Conservation (phyloP, 1,140 invertebrate species). For the Laupala kohalensis region DNA sequence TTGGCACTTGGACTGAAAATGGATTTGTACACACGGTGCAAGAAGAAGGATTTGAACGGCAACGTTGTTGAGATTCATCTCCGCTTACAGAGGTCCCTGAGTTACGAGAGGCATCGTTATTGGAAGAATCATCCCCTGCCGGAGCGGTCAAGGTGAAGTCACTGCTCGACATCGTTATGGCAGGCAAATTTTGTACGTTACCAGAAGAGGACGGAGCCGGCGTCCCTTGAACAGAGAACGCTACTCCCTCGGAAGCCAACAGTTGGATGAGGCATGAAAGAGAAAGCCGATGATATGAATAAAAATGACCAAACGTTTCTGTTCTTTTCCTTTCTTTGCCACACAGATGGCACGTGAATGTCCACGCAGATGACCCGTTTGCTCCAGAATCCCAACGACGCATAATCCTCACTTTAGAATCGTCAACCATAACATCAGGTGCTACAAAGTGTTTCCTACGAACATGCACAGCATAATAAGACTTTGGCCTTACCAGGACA, state of each 20-base stretch:
- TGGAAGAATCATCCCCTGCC: conserved; percentile 1
- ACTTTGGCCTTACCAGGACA: conserved; percentile 13
- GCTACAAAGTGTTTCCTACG: conserved; percentile 15
- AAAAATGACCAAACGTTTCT: conserved; percentile 16
- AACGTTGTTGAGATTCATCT: conserved; percentile 6
- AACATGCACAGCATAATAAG: conserved; percentile 16
- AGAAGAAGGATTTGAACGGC: not conserved
- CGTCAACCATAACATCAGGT: conserved; percentile 6
- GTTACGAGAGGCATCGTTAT: conserved; percentile 9
- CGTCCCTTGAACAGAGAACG: conserved; percentile 12
- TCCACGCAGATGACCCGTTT: conserved; percentile 8
- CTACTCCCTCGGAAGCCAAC: conserved; percentile 9
- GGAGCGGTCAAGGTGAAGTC: not conserved
- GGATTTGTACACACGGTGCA: conserved; percentile 15
- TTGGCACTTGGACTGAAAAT: conserved; percentile 15
- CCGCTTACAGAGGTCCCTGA: conserved; percentile 12
- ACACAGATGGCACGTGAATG: conserved; percentile 14
- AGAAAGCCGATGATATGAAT: conserved; percentile 14
- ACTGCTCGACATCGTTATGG: not conserved
- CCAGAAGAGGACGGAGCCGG: conserved; percentile 2
- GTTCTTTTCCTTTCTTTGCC: conserved; percentile 13
- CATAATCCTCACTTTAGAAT: conserved; percentile 9
- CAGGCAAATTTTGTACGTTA: conserved; percentile 5
- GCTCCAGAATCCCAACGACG: conserved; percentile 5
- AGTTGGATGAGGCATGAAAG: conserved; percentile 10